Evolutionary conservation across 2,797 vertebrate genomes (phyloP), one percentile per base, ranked within the genome.

Genomic region (Sciurus vulgaris): DNA sequence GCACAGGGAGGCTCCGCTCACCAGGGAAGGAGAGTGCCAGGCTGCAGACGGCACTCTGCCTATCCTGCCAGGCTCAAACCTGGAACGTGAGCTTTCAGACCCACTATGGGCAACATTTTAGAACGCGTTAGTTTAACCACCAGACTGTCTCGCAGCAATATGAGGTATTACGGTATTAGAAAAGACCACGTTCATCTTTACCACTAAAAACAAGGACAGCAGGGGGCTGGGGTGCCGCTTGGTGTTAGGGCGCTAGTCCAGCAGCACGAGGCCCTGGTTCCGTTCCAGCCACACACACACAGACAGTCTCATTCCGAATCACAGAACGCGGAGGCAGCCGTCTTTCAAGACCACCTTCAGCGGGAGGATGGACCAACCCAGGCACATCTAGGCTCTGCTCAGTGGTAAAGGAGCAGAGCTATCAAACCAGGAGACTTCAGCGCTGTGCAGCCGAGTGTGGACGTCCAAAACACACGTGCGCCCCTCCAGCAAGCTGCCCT

Each of bases 341-440:
- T n/a, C n/a, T n/a, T n/a, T n/a, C n/a, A n/a, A 56, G 85, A 38
- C n/a, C 33, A 3, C 35, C 20, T 47, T 41, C 14, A 18, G 44
- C 11, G n/a, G 54, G 65, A 35, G 17, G 82, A 24, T 2, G 24
- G 47, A 33, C 30, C 22, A 61, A 56, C 33, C 26, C 47, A 17
- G 5, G 14, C 4, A 30, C 18, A 1, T 12, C 28, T 22, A 11
- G 5, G 38, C 8, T 1, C 14, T 44, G 26, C 3, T 33, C 47
- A 14, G n/a, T 0, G 8, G 33, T 18, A 73, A 56, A 14, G 44
- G 54, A 56, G 35, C 3, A 15, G 5, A 73, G 28, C 63, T 15
- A 12, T 2, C 28, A 38, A 49, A 61, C 70, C 51, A 65, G 8
- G 2, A 30, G 13, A 22, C 17, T 7, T 18, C 11, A 26, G 20